Evolutionary conservation across 2,888 invertebrate species (phyloP), one percentile per base, ranked within the genome.

Genomic region (Myathropa florea): DNA sequence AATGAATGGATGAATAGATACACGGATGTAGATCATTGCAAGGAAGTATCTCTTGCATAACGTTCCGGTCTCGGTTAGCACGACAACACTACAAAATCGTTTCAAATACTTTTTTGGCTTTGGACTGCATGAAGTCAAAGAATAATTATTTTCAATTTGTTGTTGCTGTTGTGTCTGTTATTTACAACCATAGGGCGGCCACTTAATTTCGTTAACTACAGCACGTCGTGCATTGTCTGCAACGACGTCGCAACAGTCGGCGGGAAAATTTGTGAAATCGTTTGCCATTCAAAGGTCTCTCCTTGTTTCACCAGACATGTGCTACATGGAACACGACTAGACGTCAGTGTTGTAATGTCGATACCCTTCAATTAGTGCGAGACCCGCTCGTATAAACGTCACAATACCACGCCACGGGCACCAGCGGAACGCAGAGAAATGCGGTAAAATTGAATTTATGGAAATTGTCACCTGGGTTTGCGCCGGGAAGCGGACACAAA

Each of bases 331-430:
- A 73, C 64, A 71, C 76, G 81, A 67, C 68, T 10, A 75, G 65
- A 83, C 85, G 82, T 85, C 70, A 73, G 77, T 57, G 67, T 67
- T 81, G 76, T 77, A 76, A 81, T 72, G 71, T 36, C 72, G 85
- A 82, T 82, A 77, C 86, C 86, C 83, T 86, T 83, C 86, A 86
- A 86, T 86, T 86, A 86, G 83, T 46, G 46, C 79, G 79, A 83
- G 79, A 70, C 65, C 64, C 24, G 12, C 18, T 46, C 82, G 73
- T 53, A 73, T 65, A 78, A 82, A 84, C 64, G 57, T 46, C 71
- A 81, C 60, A 76, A 71, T 30, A 68, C 65, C 77, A 72, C 46
- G 33, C 39, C 46, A 53, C 9, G 14, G 57, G 36, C 55, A 23
- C 7, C 39, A 23, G 14, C 23, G 53, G 21, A 26, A 12, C n/a